These are phyloP conservation scores for Okamejei kenojei DNA, from an alignment of 2,797 vertebrate species.

Conservation along the genomic window DNA sequence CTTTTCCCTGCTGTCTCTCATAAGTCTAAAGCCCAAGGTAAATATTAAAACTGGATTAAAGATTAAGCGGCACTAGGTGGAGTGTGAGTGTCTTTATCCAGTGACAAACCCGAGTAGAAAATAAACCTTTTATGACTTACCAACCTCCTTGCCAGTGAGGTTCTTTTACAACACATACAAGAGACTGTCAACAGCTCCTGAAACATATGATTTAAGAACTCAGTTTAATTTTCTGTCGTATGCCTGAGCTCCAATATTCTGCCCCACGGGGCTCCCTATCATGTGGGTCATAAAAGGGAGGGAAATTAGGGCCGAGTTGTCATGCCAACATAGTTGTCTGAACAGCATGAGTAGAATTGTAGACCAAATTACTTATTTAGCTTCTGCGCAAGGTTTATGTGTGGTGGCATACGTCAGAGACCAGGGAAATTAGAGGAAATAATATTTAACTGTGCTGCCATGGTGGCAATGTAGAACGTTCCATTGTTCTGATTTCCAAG, in stretches of 20 bases:
- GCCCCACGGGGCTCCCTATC: not conserved
- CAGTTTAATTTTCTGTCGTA: not conserved
- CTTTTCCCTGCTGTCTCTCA: too few species aligned
- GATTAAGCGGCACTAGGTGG: not conserved
- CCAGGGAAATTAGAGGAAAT: not conserved
- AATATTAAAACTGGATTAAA: slow-evolving; percentile 1
- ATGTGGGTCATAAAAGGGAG: not conserved
- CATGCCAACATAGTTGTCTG: not conserved
- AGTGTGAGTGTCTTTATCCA: too few species aligned
- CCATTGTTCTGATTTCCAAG: not conserved
- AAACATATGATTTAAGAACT: not conserved
- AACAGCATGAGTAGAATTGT: not conserved
- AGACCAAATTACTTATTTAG: not conserved
- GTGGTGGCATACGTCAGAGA: not conserved
- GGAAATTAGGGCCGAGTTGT: not conserved
- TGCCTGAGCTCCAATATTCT: not conserved
- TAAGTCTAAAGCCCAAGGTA: too few species aligned
- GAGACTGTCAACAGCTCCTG: not conserved
- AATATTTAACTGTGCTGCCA: not conserved
- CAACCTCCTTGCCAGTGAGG: not conserved
- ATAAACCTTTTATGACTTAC: not conserved
- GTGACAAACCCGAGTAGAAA: not conserved
- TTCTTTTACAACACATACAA: not conserved
- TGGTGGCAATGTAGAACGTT: not conserved
- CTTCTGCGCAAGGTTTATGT: not conserved